Base-by-base conservation (phyloP, 2,797 vertebrate genomes). In the Dendrocincla fuliginosa region DNA sequence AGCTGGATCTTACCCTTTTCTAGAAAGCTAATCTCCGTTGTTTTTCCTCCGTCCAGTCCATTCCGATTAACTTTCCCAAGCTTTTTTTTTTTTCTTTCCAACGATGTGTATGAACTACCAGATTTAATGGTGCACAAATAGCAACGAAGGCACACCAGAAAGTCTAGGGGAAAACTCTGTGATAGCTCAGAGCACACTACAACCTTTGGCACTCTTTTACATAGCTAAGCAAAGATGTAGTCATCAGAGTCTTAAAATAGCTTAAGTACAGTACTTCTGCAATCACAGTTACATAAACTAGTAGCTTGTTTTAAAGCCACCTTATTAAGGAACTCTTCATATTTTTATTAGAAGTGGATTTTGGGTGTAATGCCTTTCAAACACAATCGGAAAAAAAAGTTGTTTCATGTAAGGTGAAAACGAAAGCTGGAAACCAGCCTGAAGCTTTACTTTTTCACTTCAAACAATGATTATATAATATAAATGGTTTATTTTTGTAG, bases 201-300 rank as follows among this genome's bases (percentile, higher is more conserved):
- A 87, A 85, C 93, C 93, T 95, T 95, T 94, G 83, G 91, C 90
- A 84, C 81, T 92, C 50, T 95, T 94, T 84, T 93, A 86, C 77
- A 74, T 87, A 95, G 93, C 91, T 92, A 87, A 95, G 80, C 87
- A 92, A 95, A 95, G 90, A 95, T 94, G 79, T 74, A 91, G 93
- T 93, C 89, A 93, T 85, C 84, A 61, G 63, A 56, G 84, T 94
- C 95, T 95, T 96, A 97, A 97, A 97, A 96, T 96, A 97, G 93
- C 93, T 52, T 95, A 96, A 92, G 81, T 91, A 87, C 92, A 80
- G 81, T 87, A 88, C 81, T 95, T 93, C 87, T 75, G 75, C 92
- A 94, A 87, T 85, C 87, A 71, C 63, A 76, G 90, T 97, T 96
- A 95, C 75, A 95, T 96, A 97, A 97, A 97, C 71, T 81, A 90